phyloP scores from a whole-genome alignment of 2,113 vertebrate species.

The Sitta europaea region DNA sequence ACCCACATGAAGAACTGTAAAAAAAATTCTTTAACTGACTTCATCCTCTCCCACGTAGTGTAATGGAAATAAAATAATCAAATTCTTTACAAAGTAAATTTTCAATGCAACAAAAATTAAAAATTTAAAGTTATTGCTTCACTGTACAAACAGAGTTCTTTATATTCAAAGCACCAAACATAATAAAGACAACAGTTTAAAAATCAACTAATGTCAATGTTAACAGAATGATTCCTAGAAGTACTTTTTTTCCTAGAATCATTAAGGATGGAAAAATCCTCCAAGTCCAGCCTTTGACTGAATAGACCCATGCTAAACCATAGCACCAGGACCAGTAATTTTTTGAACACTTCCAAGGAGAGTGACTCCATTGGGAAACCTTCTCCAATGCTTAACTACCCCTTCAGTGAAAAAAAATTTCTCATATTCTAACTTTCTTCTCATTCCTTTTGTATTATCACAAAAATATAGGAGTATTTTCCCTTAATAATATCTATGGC shows the following conservation, averaged over 20 bases:
- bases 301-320: neutral
- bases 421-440: neutral
- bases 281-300: neutral
- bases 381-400: neutral
- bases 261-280: neutral
- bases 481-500: neutral
- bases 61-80: neutral
- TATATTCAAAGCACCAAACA: neutral
- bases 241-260: neutral
- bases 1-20: neutral
- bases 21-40: neutral
- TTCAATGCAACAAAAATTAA: neutral
- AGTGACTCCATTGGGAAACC: neutral
- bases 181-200: neutral
- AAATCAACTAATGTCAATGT: neutral
- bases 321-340: neutral
- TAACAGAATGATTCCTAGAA: neutral
- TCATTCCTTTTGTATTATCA: neutral
- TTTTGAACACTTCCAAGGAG: neutral
- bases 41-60: neutral
- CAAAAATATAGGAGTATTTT: neutral
- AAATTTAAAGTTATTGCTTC: neutral
- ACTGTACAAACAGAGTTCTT: neutral
- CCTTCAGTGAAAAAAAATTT: neutral
- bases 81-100: neutral